phyloP scores from a whole-genome alignment of 2,797 vertebrate species.

The Platyrinchus mystaceus region DNA sequence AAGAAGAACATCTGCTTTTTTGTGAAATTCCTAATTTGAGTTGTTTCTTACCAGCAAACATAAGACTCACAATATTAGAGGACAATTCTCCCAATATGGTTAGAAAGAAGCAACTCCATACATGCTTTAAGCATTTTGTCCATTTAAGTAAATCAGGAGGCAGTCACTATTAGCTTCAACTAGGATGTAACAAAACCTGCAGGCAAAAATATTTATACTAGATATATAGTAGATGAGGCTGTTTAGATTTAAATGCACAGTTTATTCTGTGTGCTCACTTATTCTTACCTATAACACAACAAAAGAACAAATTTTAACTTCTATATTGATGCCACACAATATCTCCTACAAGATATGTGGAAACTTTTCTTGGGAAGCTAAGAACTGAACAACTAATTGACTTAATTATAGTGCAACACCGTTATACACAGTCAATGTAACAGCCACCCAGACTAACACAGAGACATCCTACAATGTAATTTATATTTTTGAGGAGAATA shows the following conservation, averaged over 20 bases:
- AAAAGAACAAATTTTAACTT: background rate
- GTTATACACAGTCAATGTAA: background rate
- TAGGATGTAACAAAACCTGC: background rate
- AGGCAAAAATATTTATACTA: background rate
- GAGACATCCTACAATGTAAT: background rate
- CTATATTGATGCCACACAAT: background rate
- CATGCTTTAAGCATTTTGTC: background rate
- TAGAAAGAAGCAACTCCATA: background rate
- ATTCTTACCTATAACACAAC: background rate
- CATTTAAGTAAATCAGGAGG: background rate
- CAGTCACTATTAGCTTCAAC: background rate
- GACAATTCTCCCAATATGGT: background rate
- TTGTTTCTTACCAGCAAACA: background rate
- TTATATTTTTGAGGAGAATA: rapidly evolving
- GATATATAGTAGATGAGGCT: background rate
- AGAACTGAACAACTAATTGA: background rate
- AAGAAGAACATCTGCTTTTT: background rate
- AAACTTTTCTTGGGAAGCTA: background rate
- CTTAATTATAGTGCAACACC: background rate
- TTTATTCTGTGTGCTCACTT: background rate
- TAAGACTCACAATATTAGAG: background rate
- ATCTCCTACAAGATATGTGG: background rate
- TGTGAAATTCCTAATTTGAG: background rate
- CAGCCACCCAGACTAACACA: background rate
- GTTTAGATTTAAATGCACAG: background rate